Base-by-base conservation (phyloP, 2,113 vertebrate genomes). In the Coregonus clupeaformis region DNA sequence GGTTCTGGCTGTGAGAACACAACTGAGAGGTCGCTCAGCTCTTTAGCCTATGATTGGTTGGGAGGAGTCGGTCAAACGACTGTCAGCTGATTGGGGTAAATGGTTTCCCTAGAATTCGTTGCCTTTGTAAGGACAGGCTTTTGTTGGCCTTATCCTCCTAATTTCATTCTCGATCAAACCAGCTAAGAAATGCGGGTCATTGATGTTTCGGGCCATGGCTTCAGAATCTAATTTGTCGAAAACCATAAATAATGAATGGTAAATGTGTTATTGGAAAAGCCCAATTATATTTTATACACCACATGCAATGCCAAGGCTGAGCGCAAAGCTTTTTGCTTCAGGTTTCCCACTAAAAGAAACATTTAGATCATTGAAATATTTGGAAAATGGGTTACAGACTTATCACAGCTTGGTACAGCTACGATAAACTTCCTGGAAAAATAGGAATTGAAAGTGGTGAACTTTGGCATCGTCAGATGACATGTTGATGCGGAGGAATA, bases 241-340 rank as follows among this genome's bases (percentile, higher is more conserved):
- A n/a, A 59, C 55, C 47, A 79, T 79, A 71, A 55, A 79, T 79
- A 60, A 79, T 79, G 59, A 25, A 79, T 71, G 36, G 32, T 70
- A 71, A 75, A 68, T 75, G 69, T 79, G 77, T 68, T 79, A 60
- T 79, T 70, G 47, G 73, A 76, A 76, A 76, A 80, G 64, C 63
- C 70, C 78, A 76, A 73, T 76, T 76, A 76, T 80, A 24, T 65
- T 63, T 68, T 60, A 75, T n/a, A 52, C 59, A 52, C 25, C 18
- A 73, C 25, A 67, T 74, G 62, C 63, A 66, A 67, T 47, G 47
- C 24, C 18, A 67, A 55, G 42, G 22, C 25, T 36, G 71, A 73
- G 60, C 9, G 42, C 13, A 22, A 32, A 16, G n/a, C 22, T 64
- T 73, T 64, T 25, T 25, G 27, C 36, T 73, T 47, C 16, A 25